A percentile compares a stretch with the other conserved stretches of the same genome.
Conservation (phyloP, 2,797 vertebrate species). For the Falco peregrinus region DNA sequence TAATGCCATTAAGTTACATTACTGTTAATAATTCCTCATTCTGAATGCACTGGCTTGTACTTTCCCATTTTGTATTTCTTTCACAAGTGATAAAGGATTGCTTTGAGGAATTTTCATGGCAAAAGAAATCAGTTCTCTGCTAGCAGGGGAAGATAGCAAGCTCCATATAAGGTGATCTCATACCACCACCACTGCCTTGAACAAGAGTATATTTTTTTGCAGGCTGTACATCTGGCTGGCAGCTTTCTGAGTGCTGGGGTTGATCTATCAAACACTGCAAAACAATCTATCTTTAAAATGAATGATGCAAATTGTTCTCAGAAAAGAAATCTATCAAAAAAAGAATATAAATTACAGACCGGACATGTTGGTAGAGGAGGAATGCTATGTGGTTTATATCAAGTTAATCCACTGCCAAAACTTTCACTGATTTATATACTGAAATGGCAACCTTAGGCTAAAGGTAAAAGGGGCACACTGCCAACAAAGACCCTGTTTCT, state of each 20-base stretch:
- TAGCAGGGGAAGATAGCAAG: conserved; percentile 27
- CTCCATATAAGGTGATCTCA: conserved; percentile 53
- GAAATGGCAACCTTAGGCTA: conserved; percentile 15
- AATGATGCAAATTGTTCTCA: conserved; percentile 18
- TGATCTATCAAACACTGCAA: conserved; percentile 11
- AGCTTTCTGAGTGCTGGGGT: neutral
- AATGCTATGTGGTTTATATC: conserved; percentile 49
- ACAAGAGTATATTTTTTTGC: neutral
- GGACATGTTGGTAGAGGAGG: neutral
- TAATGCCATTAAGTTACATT: neutral
- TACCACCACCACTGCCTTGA: neutral
- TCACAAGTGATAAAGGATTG: conserved; percentile 48
- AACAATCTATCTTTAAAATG: conserved; percentile 40
- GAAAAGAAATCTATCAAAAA: conserved; percentile 23
- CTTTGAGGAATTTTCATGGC: conserved; percentile 50
- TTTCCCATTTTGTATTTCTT: conserved; percentile 9
- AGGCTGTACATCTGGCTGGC: conserved; percentile 52
- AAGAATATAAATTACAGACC: neutral
- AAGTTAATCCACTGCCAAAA: conserved; percentile 57
- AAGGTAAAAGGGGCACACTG: conserved; percentile 23
- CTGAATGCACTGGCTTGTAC: neutral
- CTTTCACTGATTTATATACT: conserved; percentile 40
- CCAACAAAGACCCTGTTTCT: neutral
- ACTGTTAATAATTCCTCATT: conserved; percentile 32
- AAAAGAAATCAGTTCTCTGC: conserved; percentile 54